phyloP scores from a whole-genome alignment of 2,113 vertebrate species.

The Oceanites oceanicus region DNA sequence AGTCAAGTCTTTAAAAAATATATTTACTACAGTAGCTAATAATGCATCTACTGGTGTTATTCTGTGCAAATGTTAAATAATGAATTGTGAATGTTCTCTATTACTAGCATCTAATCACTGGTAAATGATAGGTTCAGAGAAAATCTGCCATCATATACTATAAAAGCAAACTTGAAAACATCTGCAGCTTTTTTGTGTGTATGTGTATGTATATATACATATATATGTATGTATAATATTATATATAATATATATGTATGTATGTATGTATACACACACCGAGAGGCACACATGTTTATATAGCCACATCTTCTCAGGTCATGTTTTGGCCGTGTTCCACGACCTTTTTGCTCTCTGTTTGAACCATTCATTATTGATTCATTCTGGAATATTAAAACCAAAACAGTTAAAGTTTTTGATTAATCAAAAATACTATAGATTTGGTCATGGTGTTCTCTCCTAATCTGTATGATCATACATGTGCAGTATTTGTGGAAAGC shows the following conservation, averaged over 20 bases:
- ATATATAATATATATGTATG: not conserved
- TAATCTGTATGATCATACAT: not conserved
- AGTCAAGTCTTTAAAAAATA: not conserved
- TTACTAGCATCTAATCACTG: not conserved
- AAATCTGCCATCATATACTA: not conserved
- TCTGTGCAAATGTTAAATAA: not conserved
- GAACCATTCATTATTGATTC: not conserved
- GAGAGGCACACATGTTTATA: accelerated
- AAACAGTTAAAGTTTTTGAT: not conserved
- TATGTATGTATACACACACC: not conserved
- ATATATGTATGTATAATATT: not conserved
- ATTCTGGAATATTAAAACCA: not conserved
- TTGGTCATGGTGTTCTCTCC: not conserved
- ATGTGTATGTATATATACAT: too few species aligned
- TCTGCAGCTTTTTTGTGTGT: not conserved
- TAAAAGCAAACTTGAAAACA: not conserved
- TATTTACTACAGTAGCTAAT: not conserved
- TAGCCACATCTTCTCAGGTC: not conserved
- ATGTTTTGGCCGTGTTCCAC: not conserved
- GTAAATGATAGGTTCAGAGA: not conserved
- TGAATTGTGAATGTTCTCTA: not conserved
- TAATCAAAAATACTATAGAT: not conserved
- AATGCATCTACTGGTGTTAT: not conserved
- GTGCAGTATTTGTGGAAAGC: not conserved
- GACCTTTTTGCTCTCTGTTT: not conserved